Evolutionary conservation across 2,888 invertebrate genomes (phyloP), one percentile per base, ranked within the genome.

Genomic region (Mayetiola destructor): DNA sequence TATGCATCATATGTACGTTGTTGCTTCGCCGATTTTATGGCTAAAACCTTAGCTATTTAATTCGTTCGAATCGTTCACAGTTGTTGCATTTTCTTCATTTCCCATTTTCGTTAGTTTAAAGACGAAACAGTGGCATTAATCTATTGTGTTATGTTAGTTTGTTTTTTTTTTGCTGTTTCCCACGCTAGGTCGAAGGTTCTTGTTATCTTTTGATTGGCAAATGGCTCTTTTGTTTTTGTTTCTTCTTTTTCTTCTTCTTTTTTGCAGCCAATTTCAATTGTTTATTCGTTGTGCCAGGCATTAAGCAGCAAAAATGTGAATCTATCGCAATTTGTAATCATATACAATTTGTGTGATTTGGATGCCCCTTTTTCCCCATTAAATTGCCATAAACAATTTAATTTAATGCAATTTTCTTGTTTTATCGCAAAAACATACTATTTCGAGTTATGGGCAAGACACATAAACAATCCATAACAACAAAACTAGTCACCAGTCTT

Each of bases 391-490:
- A 48, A 39, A 48, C 23, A 23, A 48, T 48, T 48, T 27, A 48
- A 48, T 48, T 48, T 48, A 48, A 48, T 48, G 48, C 48, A 48
- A 48, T 48, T 48, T 48, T 27, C 48, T 48, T 48, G 48, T 48
- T 48, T 27, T 48, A 27, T n/a, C 18, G 48, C 48, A n/a, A n/a
- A n/a, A n/a, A n/a, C n/a, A n/a, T n/a, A n/a, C n/a, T n/a, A n/a
- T n/a, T n/a, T n/a, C n/a, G n/a, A n/a, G n/a, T 48, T 48, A 48
- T 48, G 48, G 48, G 48, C 48, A 48, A 27, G n/a, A n/a, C n/a
- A n/a, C n/a, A n/a, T n/a, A n/a, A n/a, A n/a, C n/a, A n/a, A n/a
- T n/a, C n/a, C n/a, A n/a, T n/a, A n/a, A n/a, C n/a, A n/a, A n/a
- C n/a, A n/a, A n/a, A n/a, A n/a, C n/a, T n/a, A n/a, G n/a, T n/a